phyloP scores from a whole-genome alignment of 2,113 vertebrate genomes.

The Saguinus midas region DNA sequence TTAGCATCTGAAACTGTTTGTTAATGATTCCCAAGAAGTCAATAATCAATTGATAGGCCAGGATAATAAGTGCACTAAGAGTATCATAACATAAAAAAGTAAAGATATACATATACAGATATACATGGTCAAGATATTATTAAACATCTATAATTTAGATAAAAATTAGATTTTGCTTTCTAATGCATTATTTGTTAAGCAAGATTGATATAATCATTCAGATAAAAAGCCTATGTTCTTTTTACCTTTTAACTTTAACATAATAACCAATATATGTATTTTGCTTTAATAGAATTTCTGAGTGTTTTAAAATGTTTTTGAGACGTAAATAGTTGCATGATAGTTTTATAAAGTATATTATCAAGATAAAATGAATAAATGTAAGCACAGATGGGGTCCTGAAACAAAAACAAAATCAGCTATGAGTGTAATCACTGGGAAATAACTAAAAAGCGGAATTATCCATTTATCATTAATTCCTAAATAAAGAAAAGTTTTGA shows the following conservation, averaged over 20 bases:
- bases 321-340: neutral
- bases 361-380: slow-evolving; percentile 27
- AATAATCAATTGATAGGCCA: slow-evolving; percentile 44
- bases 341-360: slow-evolving; percentile 5
- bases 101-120: neutral
- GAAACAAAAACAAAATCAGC: neutral
- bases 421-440: neutral
- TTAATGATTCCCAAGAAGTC: slow-evolving; percentile 28
- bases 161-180: neutral
- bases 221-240: neutral
- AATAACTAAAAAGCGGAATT: slow-evolving; percentile 28
- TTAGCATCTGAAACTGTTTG: slow-evolving; percentile 45
- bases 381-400: neutral
- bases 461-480: neutral
- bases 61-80: neutral
- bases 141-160: slow-evolving; percentile 31
- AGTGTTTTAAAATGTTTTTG: neutral
- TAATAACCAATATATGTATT: neutral
- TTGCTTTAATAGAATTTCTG: neutral
- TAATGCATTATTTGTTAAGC: neutral
- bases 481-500: neutral
- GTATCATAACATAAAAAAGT: neutral
- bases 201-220: slow-evolving; percentile 5
- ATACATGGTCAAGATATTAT: neutral
- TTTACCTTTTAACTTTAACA: slow-evolving; percentile 22